phyloP scores from a whole-genome alignment of 1,140 invertebrate genomes.

The Zelostemma sp. region DNA sequence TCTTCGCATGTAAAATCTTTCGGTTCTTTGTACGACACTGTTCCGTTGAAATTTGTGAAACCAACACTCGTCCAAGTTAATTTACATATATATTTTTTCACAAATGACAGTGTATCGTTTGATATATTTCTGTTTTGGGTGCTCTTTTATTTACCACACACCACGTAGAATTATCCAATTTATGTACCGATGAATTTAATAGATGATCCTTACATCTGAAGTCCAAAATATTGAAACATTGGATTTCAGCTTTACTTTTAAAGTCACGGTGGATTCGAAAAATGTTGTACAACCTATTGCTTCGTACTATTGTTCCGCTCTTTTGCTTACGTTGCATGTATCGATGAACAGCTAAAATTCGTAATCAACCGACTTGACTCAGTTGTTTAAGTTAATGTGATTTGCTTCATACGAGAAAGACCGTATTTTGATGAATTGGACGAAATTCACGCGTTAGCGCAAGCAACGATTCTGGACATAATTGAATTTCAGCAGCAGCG shows the following conservation, averaged over 20 bases:
- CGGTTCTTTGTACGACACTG: neutral
- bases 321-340: conserved; percentile 4
- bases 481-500: conserved; percentile 60
- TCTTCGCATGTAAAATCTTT: conserved; percentile 2
- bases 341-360: neutral
- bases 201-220: too few species aligned
- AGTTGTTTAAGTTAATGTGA: conserved; percentile 23
- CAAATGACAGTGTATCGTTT: too few species aligned
- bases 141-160: too few species aligned
- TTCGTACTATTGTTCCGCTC: neutral
- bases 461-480: conserved; percentile 55
- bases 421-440: conserved; percentile 82
- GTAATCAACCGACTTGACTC: too few species aligned
- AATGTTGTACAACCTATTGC: neutral
- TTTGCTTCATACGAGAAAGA: conserved; percentile 62
- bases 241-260: neutral
- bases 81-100: too few species aligned
- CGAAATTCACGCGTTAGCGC: conserved; percentile 77
- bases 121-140: too few species aligned
- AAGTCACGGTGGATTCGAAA: neutral
- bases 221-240: too few species aligned
- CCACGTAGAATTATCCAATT: too few species aligned
- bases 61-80: too few species aligned
- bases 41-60: neutral
- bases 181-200: too few species aligned